Percentiles rank a stretch among this genome's conserved stretches.
Evolutionary conservation across 2,888 invertebrate genomes (phyloP).

Genomic region (Alloplasta piceator): DNA sequence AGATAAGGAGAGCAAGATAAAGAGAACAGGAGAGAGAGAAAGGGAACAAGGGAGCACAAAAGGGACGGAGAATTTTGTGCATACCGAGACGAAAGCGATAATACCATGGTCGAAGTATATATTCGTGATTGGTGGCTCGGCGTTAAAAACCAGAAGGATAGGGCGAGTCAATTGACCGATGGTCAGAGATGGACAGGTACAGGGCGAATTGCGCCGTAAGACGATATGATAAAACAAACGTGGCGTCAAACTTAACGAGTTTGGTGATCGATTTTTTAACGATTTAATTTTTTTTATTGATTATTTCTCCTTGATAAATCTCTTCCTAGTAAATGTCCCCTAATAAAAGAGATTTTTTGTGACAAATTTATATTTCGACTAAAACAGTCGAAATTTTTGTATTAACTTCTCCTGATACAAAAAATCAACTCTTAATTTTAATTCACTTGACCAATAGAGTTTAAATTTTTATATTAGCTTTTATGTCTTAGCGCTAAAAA

Average conservation of each 20-base stretch:
- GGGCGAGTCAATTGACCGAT: conserved; percentile 38
- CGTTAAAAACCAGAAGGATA: conserved; percentile 43
- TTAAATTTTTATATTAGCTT: no score
- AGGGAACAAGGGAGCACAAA: background rate
- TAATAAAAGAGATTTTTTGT: no score
- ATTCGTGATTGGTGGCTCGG: conserved; percentile 63
- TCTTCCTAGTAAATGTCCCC: no score
- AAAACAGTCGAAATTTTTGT: no score
- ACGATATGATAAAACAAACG: conserved; percentile 74
- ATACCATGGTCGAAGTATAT: conserved; percentile 55
- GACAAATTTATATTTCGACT: no score
- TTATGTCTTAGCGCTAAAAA: no score
- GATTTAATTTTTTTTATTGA: no score
- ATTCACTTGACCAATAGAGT: no score
- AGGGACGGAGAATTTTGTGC: conserved; percentile 55
- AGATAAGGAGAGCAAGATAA: conserved; percentile 19
- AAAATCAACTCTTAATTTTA: no score
- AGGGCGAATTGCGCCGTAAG: conserved; percentile 64
- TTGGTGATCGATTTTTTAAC: no score
- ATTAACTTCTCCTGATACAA: no score
- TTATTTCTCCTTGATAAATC: no score
- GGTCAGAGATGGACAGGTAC: conserved; percentile 64
- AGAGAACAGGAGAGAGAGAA: conserved; percentile 26
- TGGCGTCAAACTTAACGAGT: conserved; percentile 72
- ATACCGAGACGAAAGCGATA: conserved; percentile 66